Percentiles rank a stretch among this genome's conserved stretches.
Conservation (phyloP, 2,113 vertebrate genomes). For the Lycocorax pyrrhopterus region DNA sequence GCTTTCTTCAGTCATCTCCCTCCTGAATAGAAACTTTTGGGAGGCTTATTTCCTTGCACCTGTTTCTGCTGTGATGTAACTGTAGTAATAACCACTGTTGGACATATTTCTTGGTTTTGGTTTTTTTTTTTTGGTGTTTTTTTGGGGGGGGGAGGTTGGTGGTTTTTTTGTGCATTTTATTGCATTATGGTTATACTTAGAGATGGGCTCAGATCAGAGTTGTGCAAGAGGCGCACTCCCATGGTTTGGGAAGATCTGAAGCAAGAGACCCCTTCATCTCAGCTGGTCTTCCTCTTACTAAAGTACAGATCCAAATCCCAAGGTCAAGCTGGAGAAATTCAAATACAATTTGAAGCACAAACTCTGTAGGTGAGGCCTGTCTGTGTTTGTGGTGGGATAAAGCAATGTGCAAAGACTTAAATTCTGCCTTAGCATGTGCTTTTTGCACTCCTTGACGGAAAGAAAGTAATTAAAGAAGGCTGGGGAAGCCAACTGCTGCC, state of each 20-base stretch:
- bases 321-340: background rate
- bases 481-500: background rate
- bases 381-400: background rate
- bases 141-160: no score
- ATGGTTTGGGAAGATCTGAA: background rate
- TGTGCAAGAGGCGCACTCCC: background rate
- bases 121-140: background rate
- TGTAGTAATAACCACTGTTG: constrained; percentile 30
- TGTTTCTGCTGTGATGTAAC: constrained; percentile 61
- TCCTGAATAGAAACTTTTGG: constrained; percentile 41
- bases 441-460: background rate
- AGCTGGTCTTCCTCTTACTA: background rate
- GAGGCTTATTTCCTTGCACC: constrained; percentile 66
- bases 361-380: background rate
- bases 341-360: background rate
- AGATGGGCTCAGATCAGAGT: background rate
- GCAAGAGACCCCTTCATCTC: background rate
- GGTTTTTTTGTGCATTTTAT: background rate
- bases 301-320: background rate
- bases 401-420: background rate
- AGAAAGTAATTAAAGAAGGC: background rate
- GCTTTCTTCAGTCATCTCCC: constrained; percentile 39
- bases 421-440: background rate
- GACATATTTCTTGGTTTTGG: background rate
- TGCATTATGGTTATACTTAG: background rate